Evolutionary conservation across 1,140 invertebrate genomes (phyloP), one percentile per base, ranked within the genome.

Genomic region (Drosophila obscura): DNA sequence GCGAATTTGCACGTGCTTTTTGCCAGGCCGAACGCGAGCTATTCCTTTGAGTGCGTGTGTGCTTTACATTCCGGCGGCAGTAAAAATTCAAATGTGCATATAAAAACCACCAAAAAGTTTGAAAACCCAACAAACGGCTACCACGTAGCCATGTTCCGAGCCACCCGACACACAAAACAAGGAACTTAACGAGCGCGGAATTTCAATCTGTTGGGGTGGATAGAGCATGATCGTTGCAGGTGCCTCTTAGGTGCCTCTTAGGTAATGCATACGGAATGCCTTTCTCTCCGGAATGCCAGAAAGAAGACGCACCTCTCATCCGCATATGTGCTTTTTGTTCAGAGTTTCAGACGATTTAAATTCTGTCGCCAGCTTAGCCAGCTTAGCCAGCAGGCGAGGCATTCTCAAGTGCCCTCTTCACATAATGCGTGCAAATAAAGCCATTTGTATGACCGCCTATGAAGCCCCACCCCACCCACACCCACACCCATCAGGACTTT

Each of bases 1-100:
- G 48, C 56, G 60, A 77, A 55, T 68, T 77, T 67, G 52, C 71
- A 69, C 79, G 79, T 78, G 74, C 64, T 64, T 62, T 56, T 56
- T 48, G 49, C 26, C 51, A 43, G 44, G 53, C 66, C 60, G 61
- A 73, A 57, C 48, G 56, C 64, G 52, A 79, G 63, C 49, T 72
- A 63, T 72, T 52, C 52, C 58, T 71, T 61, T 72, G 49, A 69
- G 75, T 79, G 62, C 62, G 69, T 52, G 66, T 57, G 60, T 76
- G 59, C 57, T 73, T 64, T 26, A 41, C 51, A 58, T 74, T 58
- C 61, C 24, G 62, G n/a, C 24, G 43, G 55, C 48, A 41, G 31
- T 39, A 62, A 51, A 78, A 22, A 58, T 78, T 56, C 50, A 66
- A 82, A 73, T 82, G 74, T 53, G 62, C 50, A 44, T 31, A 45